Base-by-base conservation (phyloP, 2,888 invertebrate species). In the Nycteola revayana region DNA sequence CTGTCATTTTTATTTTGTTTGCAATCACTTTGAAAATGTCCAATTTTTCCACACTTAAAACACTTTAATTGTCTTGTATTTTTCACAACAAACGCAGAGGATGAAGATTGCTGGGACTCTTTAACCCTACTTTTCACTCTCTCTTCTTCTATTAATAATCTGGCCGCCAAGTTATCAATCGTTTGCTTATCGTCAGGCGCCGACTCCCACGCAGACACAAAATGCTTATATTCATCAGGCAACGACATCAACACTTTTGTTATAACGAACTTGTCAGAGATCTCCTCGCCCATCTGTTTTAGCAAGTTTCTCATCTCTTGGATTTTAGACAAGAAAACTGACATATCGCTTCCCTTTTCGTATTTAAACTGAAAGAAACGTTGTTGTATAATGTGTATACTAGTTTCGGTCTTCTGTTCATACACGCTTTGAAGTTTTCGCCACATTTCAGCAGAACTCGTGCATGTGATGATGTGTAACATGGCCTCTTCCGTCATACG, bases 391-490 rank as follows among this genome's bases (percentile, higher is more conserved):
- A 32, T 32, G 1, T 32, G 28, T 10, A 59, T 32, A 8, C 42
- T 53, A 2, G 53, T 55, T 26, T 57, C 52, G 0, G 56, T 52
- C 29, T 57, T 65, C 25, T 59, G 56, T 28, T 63, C 60, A 31
- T 52, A 62, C 0, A 61, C 38, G 10, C 39, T 38, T 1, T 39
- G 25, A 1, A 41, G 23, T 31, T 49, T 52, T 14, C 28, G 9
- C 49, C 50, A 48, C 42, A 55, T 49, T 1, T 49, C 45, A 3
- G 22, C 24, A 0, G 49, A 30, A 5, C 25, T 46, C 20, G 33
- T 9, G 7, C 35, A 35, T 1, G 60, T 27, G 0, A 59, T 39
- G 1, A 66, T 43, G 33, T 64, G 66, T 3, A 59, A 2, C 64
- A 66, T 65, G 0, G 36, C 62, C 0, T 45, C 29, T 30, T 64